These are phyloP conservation scores for Gambusia holbrooki DNA, from an alignment of 2,113 vertebrate genomes.

Conservation along the genomic window DNA sequence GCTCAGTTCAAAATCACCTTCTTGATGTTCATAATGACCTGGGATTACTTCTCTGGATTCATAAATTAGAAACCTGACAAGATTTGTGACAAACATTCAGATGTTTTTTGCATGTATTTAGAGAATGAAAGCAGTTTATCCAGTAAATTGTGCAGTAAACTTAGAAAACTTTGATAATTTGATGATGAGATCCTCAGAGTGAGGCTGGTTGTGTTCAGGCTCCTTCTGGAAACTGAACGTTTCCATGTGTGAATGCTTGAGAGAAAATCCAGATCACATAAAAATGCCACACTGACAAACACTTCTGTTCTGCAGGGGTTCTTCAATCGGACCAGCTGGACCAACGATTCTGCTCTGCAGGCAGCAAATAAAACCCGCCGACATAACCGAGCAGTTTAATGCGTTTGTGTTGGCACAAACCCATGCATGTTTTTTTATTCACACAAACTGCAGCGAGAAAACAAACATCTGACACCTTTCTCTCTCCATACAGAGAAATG, in stretches of 20 bases:
- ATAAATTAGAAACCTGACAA: too few relatives aligned
- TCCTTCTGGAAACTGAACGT: neutral
- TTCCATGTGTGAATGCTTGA: neutral
- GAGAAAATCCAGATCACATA: neutral
- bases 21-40: too few relatives aligned
- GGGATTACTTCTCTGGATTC: too few relatives aligned
- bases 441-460: too few relatives aligned
- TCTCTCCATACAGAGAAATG: too few relatives aligned
- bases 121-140: too few relatives aligned
- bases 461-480: too few relatives aligned
- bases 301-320: neutral
- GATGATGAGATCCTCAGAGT: neutral
- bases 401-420: neutral
- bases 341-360: neutral
- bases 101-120: too few relatives aligned
- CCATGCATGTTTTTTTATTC: neutral
- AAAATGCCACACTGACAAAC: neutral
- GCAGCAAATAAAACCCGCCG: neutral
- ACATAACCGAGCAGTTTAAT: neutral
- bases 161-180: neutral
- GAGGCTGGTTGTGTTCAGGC: neutral
- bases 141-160: too few relatives aligned
- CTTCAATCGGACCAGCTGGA: neutral
- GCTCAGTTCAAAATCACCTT: too few relatives aligned
- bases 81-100: too few relatives aligned